Evolutionary conservation across 2,888 invertebrate species (phyloP), one percentile per base, ranked within the genome.

Genomic region (Drosophila helvetica): DNA sequence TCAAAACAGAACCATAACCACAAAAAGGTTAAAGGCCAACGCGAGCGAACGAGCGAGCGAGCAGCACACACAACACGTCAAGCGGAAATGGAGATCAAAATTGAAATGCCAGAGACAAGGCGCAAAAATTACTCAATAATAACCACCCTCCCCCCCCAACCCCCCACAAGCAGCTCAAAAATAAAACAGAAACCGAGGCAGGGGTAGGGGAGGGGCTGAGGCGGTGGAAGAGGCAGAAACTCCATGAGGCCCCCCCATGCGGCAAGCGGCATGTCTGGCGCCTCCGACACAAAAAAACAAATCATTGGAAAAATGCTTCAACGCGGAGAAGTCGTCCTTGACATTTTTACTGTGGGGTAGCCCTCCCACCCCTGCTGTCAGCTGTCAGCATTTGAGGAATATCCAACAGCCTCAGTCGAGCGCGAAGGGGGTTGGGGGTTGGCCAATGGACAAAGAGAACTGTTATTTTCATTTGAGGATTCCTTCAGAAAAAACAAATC

Each of bases 21-120:
- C 25, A 51, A 25, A 61, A 80, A 84, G 68, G 71, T 69, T 59
- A 84, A 75, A 75, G 80, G 59, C 77, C 68, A 59, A 48, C 47
- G 48, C 54, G 12, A 12, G 12, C 33, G 12, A 38, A 15, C 7
- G 1, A 15, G 12, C 33, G 12, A 38, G 38, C 7, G 1, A 15
- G 15, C 38, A 1, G 15, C 10, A 10, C 30, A 12, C 10, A 30
- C 30, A 69, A 46, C 53, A 57, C 56, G 59, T 76, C 58, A 68
- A 75, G 66, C 64, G 66, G 65, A 80, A 78, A 77, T 66, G 60
- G 55, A 80, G 51, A 57, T 55, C n/a, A n/a, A 57, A 56, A 46
- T 18, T 25, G 10, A 57, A 60, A 42, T 47, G 38, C 30, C 50
- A 33, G 60, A 61, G 33, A 56, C 33, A 7, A 38, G 38, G 33